Base-by-base conservation (phyloP, 1,140 invertebrate species). In the Globodera ellingtonae region DNA sequence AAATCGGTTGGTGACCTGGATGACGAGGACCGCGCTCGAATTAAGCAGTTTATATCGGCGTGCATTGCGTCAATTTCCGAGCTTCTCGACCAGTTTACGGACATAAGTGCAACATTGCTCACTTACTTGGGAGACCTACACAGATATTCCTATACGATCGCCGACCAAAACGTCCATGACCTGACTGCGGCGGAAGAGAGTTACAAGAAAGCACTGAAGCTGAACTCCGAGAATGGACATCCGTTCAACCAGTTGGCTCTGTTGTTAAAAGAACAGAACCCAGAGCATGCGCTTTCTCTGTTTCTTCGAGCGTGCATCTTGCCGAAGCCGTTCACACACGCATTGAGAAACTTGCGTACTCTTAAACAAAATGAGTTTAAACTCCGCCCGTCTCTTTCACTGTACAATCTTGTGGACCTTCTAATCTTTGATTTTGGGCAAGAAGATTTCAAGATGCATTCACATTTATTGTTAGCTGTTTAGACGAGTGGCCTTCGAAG, bases 161-260 rank as follows among this genome's bases (percentile, higher is more conserved):
- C 35, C 56, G 78, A 69, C 6, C 24, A 72, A 35, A 52, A 79
- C n/a, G 15, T 15, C 0, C 56, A 48, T 5, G 75, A 79, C 21
- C 46, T 73, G 47, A 56, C 47, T 79, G 59, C 70, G 7, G 59
- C 35, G 24, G 78, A n/a, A 4, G 47, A 74, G 8, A 56, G 48
- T 35, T 79, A 79, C 67, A 59, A 62, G 35, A 79, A 79, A 24
- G 74, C 78, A 7, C 52, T 59, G 6, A 46, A n/a, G 8, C 44
- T 59, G 59, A 18, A 79, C 48, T 4, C 47, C 24, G 56, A 72
- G 8, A 78, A 76, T 35, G 75, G 75, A 24, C 69, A 46, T 21
- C 74, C 78, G 44, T 59, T 66, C 48, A 72, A 79, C 47, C 78
- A 79, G n/a, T 47, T 79, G 35, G 73, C 73, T 5, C 46, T 75